These are phyloP conservation scores for Gadus macrocephalus DNA, from an alignment of 2,113 vertebrate genomes.

Conservation along the genomic window DNA sequence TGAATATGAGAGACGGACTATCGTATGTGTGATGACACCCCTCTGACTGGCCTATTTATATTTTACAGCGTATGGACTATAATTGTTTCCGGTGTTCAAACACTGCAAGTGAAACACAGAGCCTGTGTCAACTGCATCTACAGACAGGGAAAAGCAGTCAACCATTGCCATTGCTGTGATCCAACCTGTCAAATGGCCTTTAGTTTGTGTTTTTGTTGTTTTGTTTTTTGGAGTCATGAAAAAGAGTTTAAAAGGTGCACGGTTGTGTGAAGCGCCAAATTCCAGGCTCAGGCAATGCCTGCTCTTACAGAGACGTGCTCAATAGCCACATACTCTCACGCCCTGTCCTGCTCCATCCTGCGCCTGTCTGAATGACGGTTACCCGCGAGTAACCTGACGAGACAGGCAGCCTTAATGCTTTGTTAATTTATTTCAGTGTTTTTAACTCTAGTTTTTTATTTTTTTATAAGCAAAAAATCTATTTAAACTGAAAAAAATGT, in stretches of 20 bases:
- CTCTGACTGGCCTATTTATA: constrained; percentile 10
- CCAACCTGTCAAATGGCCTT: no score
- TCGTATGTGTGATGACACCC: constrained; percentile 6
- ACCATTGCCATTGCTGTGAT: no score
- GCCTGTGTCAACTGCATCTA: no score
- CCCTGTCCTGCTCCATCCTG: constrained; percentile 51
- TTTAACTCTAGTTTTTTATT: constrained; percentile 60
- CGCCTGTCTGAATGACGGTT: constrained; percentile 68
- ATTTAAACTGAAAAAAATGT: constrained; percentile 62
- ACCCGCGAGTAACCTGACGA: constrained; percentile 53
- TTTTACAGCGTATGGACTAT: constrained; percentile 6
- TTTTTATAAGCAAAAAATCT: constrained; percentile 67
- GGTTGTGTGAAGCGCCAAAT: no score
- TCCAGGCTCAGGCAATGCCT: no score
- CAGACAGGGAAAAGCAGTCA: no score
- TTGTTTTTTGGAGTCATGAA: no score
- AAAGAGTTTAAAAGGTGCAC: no score
- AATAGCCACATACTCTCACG: no score
- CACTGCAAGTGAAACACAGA: no score
- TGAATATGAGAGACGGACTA: constrained; percentile 8
- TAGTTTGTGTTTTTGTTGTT: no score
- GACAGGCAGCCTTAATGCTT: constrained; percentile 71
- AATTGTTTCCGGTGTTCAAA: neutral
- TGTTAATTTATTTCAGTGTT: constrained; percentile 71
- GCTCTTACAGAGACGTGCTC: no score